phyloP scores from a whole-genome alignment of 2,113 vertebrate species.

The Onychorhynchus coronatus region DNA sequence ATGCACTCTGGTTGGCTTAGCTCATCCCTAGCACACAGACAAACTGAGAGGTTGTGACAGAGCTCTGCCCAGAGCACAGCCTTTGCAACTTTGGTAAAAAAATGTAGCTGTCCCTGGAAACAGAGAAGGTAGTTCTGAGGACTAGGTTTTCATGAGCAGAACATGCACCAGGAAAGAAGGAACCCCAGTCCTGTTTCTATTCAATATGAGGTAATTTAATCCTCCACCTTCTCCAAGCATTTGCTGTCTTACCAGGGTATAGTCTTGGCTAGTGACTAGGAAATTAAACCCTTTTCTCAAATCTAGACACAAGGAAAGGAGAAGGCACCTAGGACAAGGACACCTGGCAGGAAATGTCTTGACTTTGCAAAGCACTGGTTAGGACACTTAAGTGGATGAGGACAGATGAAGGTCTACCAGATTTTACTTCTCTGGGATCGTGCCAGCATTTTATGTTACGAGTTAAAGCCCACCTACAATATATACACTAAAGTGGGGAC shows the following conservation, averaged over 20 bases:
- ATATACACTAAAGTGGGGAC: neutral
- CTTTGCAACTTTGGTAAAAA: neutral
- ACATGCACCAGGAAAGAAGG: neutral
- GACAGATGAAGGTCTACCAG: neutral
- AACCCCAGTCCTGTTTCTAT: neutral
- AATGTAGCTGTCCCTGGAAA: neutral
- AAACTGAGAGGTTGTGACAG: neutral
- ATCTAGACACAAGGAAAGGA: neutral
- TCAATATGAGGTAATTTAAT: neutral
- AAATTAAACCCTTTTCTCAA: neutral
- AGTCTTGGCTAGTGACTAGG: neutral
- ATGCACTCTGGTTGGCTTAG: neutral
- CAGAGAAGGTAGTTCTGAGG: neutral
- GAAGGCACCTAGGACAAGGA: neutral
- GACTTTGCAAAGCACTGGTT: neutral
- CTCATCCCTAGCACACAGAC: neutral
- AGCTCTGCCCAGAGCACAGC: neutral
- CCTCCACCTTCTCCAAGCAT: neutral
- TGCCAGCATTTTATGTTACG: neutral
- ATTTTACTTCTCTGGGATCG: neutral
- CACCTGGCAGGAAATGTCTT: neutral
- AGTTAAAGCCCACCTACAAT: neutral
- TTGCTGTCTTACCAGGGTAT: neutral
- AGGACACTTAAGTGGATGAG: neutral
- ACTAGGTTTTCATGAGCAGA: neutral